Conservation (phyloP, 2,113 vertebrate species). For the Pterocles gutturalis region DNA sequence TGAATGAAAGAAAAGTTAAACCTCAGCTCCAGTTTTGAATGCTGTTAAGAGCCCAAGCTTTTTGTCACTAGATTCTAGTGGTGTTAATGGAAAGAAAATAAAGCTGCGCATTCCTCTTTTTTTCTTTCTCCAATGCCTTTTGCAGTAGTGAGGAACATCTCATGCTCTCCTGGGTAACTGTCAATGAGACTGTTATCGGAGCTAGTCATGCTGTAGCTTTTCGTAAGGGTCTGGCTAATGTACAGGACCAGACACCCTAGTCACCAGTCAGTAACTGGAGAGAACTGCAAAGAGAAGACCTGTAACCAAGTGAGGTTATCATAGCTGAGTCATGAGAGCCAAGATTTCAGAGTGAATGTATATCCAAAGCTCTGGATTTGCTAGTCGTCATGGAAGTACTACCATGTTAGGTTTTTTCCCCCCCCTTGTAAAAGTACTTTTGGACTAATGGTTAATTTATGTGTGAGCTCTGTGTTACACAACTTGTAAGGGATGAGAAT, state of each 20-base stretch:
- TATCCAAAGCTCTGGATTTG: neutral
- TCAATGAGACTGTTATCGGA: neutral
- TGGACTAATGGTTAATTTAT: neutral
- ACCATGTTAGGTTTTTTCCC: neutral
- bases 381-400: neutral
- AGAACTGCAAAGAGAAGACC: neutral
- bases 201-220: neutral
- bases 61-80: neutral
- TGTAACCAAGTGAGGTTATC: neutral
- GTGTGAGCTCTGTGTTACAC: neutral
- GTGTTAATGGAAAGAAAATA: neutral
- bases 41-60: neutral
- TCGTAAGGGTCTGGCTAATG: neutral
- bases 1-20: neutral
- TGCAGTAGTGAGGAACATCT: neutral
- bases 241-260: rapidly evolving
- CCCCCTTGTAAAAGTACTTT: neutral
- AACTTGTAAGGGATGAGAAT: neutral
- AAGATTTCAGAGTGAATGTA: neutral
- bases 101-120: neutral
- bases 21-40: neutral
- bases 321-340: neutral
- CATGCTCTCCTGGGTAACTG: neutral
- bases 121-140: neutral
- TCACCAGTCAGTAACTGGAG: neutral